phyloP scores from a whole-genome alignment of 2,888 invertebrate genomes.

The Hemithea aestivaria region DNA sequence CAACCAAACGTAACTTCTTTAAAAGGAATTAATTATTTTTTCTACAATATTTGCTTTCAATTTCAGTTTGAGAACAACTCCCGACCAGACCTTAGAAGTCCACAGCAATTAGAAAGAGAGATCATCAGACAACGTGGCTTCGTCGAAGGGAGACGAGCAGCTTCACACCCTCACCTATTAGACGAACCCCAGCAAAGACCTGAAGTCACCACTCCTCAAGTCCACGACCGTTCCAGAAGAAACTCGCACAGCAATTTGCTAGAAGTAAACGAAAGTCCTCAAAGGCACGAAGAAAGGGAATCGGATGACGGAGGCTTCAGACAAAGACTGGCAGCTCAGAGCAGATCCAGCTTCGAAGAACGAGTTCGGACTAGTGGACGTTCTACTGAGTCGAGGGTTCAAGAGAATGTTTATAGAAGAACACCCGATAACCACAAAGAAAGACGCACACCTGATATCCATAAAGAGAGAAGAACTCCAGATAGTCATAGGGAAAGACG shows the following conservation, averaged over 20 bases:
- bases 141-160: constrained; percentile 77
- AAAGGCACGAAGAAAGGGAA: constrained; percentile 71
- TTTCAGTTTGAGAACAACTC: constrained; percentile 71
- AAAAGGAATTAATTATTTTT: too few relatives aligned
- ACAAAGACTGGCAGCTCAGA: constrained; percentile 60
- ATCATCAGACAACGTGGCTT: constrained; percentile 77
- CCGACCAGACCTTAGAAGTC: constrained; percentile 76
- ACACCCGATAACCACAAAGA: constrained; percentile 54
- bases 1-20: too few relatives aligned
- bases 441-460: constrained; percentile 57
- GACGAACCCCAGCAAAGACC: constrained; percentile 65
- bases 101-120: constrained; percentile 81
- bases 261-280: constrained; percentile 59
- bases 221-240: constrained; percentile 65
- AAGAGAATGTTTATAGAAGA: constrained; percentile 58
- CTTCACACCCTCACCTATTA: constrained; percentile 84
- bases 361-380: constrained; percentile 67
- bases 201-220: constrained; percentile 59
- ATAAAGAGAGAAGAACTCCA: constrained; percentile 56
- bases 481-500: constrained; percentile 43
- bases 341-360: constrained; percentile 64
- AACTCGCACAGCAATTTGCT: constrained; percentile 81
- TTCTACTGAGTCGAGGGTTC: constrained; percentile 59
- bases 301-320: constrained; percentile 82
- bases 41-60: too few relatives aligned